These are phyloP conservation scores for Porites evermanni DNA, from an alignment of 92 coral and sea anemone species.

Conservation along the genomic window DNA sequence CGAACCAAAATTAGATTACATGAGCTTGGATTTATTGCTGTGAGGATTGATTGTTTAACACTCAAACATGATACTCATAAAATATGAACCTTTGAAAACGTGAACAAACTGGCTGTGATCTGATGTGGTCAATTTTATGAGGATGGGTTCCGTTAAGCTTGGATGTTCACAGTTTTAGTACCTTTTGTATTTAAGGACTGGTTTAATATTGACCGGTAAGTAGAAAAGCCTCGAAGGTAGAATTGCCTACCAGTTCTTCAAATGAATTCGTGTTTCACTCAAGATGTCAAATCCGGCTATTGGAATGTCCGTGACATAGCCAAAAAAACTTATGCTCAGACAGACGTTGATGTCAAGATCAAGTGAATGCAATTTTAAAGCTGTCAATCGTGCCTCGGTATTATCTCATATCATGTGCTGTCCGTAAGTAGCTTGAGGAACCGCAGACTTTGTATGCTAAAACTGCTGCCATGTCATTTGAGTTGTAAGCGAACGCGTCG, in stretches of 20 bases:
- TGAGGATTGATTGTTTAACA: conserved; percentile 48
- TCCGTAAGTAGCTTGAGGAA: conserved; percentile 65
- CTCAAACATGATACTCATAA: conserved; percentile 57
- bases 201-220: no score
- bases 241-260: no score
- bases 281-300: conserved; percentile 31
- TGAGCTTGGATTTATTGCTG: conserved; percentile 32
- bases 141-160: no score
- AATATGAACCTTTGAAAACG: conserved; percentile 49
- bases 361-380: conserved; percentile 45
- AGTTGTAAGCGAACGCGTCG: background rate
- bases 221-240: no score
- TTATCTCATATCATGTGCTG: conserved; percentile 75
- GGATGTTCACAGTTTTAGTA: no score
- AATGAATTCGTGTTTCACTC: no score
- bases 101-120: conserved; percentile 22
- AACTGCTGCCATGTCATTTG: conserved; percentile 6
- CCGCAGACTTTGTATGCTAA: background rate
- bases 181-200: no score
- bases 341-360: conserved; percentile 81
- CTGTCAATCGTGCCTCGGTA: conserved; percentile 76
- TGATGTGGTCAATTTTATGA: background rate
- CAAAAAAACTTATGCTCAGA: conserved; percentile 63
- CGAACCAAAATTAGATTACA: conserved; percentile 38
- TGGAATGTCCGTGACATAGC: conserved; percentile 67